Base-by-base conservation (phyloP, 2,888 invertebrate genomes). In the Hypena proboscidalis region DNA sequence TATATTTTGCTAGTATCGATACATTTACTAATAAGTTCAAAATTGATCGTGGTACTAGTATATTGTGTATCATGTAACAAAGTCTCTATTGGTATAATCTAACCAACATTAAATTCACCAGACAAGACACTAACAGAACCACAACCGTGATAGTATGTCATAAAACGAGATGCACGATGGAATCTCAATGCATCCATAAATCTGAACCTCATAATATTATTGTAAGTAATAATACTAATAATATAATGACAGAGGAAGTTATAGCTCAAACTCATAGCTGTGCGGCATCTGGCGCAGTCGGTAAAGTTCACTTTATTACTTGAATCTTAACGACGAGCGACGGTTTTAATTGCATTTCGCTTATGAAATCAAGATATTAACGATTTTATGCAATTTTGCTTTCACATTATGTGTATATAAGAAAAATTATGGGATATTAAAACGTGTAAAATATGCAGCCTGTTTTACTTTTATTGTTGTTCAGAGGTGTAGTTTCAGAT, bases 241-340 rank as follows among this genome's bases (percentile, higher is more conserved):
- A 32, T 43, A 21, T 32, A 27, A 31, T 43, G 31, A 32, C 8
- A 10, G 25, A 41, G 49, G 37, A 50, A 43, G 46, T 43, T 44
- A 55, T 65, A 57, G 55, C 55, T 65, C 58, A 58, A 53, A 58
- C 29, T 36, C 36, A 52, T 58, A 52, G 58, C 54, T 34, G 43
- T 46, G 46, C 45, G 49, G 23, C 67, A 67, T 64, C 66, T 69
- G 64, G 66, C 31, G 23, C 35, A 36, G 29, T 45, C 30, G 35
- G 45, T 40, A 56, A 53, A 58, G 45, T 49, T 51, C 44, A 56
- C 45, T 70, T 70, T 62, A 67, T 47, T 50, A 49, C 52, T 54
- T 30, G 34, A 40, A 46, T 43, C 43, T 63, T 68, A 42, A 68
- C 32, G 44, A 42, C 43, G 38, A n/a, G 36, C 47, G 55, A 41